phyloP scores from a whole-genome alignment of 2,888 invertebrate species.

The Geophilus truncorum region DNA sequence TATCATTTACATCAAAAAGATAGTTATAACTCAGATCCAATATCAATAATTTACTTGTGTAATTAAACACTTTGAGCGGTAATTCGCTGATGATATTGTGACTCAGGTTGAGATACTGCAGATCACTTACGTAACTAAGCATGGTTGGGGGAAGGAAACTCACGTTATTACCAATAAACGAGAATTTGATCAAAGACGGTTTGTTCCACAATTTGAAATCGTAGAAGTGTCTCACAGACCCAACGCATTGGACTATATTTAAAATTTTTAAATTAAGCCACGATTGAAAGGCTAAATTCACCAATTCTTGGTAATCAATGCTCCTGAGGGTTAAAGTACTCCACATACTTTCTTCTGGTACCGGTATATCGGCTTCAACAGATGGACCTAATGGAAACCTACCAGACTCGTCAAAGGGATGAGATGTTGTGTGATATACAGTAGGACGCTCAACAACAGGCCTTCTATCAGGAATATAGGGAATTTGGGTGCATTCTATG shows the following conservation, averaged over 20 bases:
- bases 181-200: background rate
- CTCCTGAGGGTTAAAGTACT: background rate
- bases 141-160: background rate
- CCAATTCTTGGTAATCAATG: background rate
- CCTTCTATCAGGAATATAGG: too few species aligned
- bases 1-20: slow-evolving; percentile 50
- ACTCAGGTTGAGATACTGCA: slow-evolving; percentile 53
- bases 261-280: background rate
- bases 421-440: too few species aligned
- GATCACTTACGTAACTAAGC: background rate
- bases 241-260: background rate
- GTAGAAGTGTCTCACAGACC: background rate
- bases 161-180: background rate
- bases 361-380: too few species aligned
- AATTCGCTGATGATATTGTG: slow-evolving; percentile 56
- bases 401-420: too few species aligned
- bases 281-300: background rate
- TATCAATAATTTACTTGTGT: slow-evolving; percentile 52
- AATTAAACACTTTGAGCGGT: slow-evolving; percentile 54
- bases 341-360: background rate
- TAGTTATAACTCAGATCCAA: slow-evolving; percentile 56
- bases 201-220: background rate
- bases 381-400: too few species aligned
- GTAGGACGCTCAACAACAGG: too few species aligned
- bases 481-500: background rate